phyloP scores from a whole-genome alignment of 1,140 invertebrate genomes.

The Bombus fervidus region DNA sequence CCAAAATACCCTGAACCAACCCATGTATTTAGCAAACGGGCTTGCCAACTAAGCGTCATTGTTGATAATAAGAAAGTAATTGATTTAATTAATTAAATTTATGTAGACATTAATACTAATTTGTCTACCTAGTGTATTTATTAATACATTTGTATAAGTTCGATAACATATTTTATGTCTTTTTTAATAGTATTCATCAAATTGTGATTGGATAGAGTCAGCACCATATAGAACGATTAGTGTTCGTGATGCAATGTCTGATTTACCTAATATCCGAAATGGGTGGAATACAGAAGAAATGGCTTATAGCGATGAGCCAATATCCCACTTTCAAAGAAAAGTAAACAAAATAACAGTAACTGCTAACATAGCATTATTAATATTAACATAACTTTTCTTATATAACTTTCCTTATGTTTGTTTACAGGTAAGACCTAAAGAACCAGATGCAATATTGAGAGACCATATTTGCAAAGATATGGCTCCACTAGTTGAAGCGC shows the following conservation, averaged over 20 bases:
- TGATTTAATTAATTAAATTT: not conserved
- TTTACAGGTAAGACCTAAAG: conserved; percentile 84
- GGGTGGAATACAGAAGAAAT: conserved; percentile 89
- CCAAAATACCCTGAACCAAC: conserved; percentile 91
- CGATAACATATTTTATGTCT: not conserved
- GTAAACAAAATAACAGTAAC: conserved; percentile 74
- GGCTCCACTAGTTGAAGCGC: conserved; percentile 89
- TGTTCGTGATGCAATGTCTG: conserved; percentile 92
- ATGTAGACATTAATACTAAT: not conserved
- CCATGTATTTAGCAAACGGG: conserved; percentile 90
- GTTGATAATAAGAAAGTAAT: conserved; percentile 87
- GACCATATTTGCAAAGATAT: conserved; percentile 95
- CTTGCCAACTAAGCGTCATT: conserved; percentile 87
- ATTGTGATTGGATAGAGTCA: conserved; percentile 84
- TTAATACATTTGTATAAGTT: not conserved
- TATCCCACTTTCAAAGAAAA: conserved; percentile 90
- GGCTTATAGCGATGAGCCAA: conserved; percentile 87
- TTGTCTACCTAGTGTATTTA: not conserved
- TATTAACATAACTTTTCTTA: not conserved
- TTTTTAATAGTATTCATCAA: conserved; percentile 75
- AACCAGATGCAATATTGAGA: conserved; percentile 84
- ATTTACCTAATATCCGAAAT: conserved; percentile 90
- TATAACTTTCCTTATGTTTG: not conserved
- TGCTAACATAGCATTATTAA: not conserved
- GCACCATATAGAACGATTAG: conserved; percentile 90